Base-by-base conservation (phyloP, 1,140 invertebrate genomes). In the Chelonus insularis region DNA sequence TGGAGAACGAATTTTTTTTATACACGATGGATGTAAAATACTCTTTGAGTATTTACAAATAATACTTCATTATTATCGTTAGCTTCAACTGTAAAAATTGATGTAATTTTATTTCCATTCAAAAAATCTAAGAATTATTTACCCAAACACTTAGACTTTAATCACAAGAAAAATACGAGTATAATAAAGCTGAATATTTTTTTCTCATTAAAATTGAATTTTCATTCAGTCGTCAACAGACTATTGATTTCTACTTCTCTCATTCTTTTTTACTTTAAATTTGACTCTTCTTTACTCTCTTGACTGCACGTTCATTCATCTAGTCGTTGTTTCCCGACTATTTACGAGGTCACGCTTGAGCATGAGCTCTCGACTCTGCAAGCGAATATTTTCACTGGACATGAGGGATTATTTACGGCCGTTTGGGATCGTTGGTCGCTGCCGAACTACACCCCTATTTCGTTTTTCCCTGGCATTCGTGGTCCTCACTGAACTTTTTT, bases 371-470 rank as follows among this genome's bases (percentile, higher is more conserved):
- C 20, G 54, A 56, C 54, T 56, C 54, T 20, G 20, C 45, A 25
- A 25, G 45, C 45, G 29, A 34, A 51, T 51, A 34, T 51, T 51
- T 51, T 51, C 23, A 16, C 52, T 41, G 16, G 29, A 12, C 52
- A 14, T 25, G 9, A 21, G 12, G 18, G 25, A 48, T 39, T 55
- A 55, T 55, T 55, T 55, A 55, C 61, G 64, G 47, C 50, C 64
- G 62, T 62, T 60, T 60, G 62, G 32, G 41, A 56, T 37, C 12
- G 55, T 47, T 60, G 56, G 57, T 39, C 62, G 57, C 59, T 16
- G 57, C 12, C 45, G 61, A 57, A 54, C 57, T 51, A 37, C 56
- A 37, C 62, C 21, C n/a, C 16, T n/a, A n/a, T 12, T 39, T 39
- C 18, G 18, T 37, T 36, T 52, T 52, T 14, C 34, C 14, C 16